Conservation (phyloP, 2,797 vertebrate genomes). For the Chrysocyon brachyurus region DNA sequence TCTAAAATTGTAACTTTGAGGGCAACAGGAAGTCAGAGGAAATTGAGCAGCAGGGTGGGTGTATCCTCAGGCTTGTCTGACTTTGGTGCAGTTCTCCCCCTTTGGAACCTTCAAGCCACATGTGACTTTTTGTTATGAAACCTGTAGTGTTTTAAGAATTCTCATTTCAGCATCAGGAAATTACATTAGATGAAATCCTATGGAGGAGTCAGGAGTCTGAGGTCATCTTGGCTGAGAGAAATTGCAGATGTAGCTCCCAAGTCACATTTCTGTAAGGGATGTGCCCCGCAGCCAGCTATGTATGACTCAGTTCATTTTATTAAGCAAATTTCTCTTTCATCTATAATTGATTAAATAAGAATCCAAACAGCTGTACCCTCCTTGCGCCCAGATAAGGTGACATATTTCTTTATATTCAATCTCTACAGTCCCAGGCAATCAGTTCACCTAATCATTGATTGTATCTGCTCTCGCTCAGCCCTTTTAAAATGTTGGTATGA, state of each 20-base stretch:
- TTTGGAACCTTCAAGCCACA: background rate
- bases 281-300: background rate
- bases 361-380: slow-evolving; percentile 54
- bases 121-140: background rate
- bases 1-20: background rate
- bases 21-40: background rate
- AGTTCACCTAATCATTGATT: slow-evolving; percentile 46
- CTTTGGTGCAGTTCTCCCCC: background rate
- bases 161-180: slow-evolving; percentile 48
- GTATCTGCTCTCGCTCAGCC: slow-evolving; percentile 7
- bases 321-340: slow-evolving; percentile 74
- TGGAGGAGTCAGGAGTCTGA: background rate
- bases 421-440: slow-evolving; percentile 52
- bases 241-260: slow-evolving; percentile 52
- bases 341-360: slow-evolving; percentile 71
- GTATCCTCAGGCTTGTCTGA: background rate
- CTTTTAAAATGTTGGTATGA: slow-evolving; percentile 63
- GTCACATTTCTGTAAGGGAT: slow-evolving; percentile 37
- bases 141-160: background rate
- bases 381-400: slow-evolving; percentile 11
- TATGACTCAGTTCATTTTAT: slow-evolving; percentile 66
- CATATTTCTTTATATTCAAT: slow-evolving; percentile 65
- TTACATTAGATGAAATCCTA: slow-evolving; percentile 39
- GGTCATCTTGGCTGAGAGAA: slow-evolving; percentile 19
- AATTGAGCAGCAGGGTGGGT: background rate